Base-by-base conservation (phyloP, 2,113 vertebrate genomes). In the Azemiops feae region DNA sequence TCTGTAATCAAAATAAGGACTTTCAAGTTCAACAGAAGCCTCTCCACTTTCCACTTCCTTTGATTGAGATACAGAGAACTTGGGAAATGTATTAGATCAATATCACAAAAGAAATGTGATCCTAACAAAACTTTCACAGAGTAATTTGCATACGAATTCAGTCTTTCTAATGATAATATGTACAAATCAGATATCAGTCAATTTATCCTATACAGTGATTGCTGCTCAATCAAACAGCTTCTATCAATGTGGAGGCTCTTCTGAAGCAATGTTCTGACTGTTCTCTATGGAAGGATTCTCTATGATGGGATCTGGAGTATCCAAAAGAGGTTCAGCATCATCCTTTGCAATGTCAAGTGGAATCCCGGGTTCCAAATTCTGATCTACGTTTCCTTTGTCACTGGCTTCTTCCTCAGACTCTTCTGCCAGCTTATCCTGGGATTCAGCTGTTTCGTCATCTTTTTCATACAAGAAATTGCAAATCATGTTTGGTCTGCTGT, bases 381-480 rank as follows among this genome's bases (percentile, higher is more conserved):
- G 4, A 39, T 94, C 74, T n/a, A 93, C 94, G 39, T 94, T 92
- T 93, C 91, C 93, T 96, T 95, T 94, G 25, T 94, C 92, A 93
- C 94, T 94, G 92, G 91, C 94, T 87, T 98, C 97, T 90, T 94
- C 96, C 27, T 97, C 97, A 91, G 96, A 97, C 60, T 97, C 94
- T 45, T 97, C 97, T 88, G 95, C 53, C 88, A 97, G 3, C 95
- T 97, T 98, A 47, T 97, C 97, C 34, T 96, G 92, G 43, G 96
- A 95, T 30, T 96, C 92, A 94, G 89, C 94, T 23, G 90, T 94
- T 43, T 96, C 97, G 10, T 98, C 97, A 89, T 98, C 97, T 91
- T 97, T 97, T 95, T 98, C 97, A 93, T 97, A 97, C 4, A 97
- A 94, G 93, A 98, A 98, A 89, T 94, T 98, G 96, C 97, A 98